Conservation (phyloP, 53 echinoderm and acorn worm species). For the Holothuria scabra region DNA sequence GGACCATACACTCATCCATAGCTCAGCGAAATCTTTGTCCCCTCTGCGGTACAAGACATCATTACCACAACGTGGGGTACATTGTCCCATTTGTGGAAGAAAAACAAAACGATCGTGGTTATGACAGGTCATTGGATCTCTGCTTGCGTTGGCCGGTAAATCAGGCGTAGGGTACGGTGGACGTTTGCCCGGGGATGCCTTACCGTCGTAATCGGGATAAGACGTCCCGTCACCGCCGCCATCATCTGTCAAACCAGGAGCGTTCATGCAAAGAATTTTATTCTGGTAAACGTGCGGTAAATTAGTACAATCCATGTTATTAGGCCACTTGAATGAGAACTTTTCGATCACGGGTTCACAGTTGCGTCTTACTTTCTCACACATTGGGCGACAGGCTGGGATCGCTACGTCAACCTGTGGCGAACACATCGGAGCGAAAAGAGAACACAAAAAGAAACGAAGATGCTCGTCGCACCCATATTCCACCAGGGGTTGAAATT, state of each 20-base stretch:
- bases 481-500: slow-evolving; percentile 88
- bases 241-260: slow-evolving; percentile 74
- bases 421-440: slow-evolving; percentile 96
- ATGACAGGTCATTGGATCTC: slow-evolving; percentile 38
- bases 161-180: slow-evolving; percentile 2
- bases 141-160: slow-evolving; percentile 29
- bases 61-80: slow-evolving; percentile 84
- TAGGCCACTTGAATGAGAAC: slow-evolving; percentile 87
- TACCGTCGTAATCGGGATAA: slow-evolving; percentile 1
- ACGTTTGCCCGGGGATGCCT: background rate
- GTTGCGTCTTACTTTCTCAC: slow-evolving; percentile 80
- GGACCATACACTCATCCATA: slow-evolving; percentile 99
- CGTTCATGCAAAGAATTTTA: slow-evolving; percentile 91
- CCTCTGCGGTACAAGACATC: slow-evolving; percentile 87
- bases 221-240: slow-evolving; percentile 1
- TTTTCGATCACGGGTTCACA: slow-evolving; percentile 93
- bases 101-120: slow-evolving; percentile 82
- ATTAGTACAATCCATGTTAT: slow-evolving; percentile 77
- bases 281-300: slow-evolving; percentile 74
- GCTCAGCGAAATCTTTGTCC: slow-evolving; percentile 89
- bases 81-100: slow-evolving; percentile 76
- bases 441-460: slow-evolving; percentile 84
- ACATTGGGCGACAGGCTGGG: slow-evolving; percentile 94
- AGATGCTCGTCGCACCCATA: slow-evolving; percentile 93
- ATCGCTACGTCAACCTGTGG: slow-evolving; percentile 89